Evolutionary conservation across 1,140 invertebrate species (phyloP), one percentile per base, ranked within the genome.

Genomic region (Sitophilus oryzae): DNA sequence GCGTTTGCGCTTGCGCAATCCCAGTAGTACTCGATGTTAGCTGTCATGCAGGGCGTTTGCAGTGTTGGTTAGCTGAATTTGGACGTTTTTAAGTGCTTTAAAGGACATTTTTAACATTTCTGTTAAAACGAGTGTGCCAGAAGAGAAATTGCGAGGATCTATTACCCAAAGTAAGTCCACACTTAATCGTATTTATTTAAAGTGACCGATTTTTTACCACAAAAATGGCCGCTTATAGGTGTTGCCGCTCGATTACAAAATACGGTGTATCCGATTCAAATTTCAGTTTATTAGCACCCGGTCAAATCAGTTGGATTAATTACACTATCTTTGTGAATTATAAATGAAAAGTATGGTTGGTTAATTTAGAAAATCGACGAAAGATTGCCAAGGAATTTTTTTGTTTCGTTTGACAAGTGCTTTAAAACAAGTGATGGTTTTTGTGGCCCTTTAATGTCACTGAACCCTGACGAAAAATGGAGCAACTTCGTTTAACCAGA

Each of bases 1-100:
- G 61, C 59, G 59, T 51, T 37, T 44, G 61, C 59, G 59, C 52
- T 37, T 44, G 59, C 61, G 52, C 22, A 10, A 23, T 51, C 16
- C n/a, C 18, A 45, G 49, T 46, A 52, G 55, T 61, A 58, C 49
- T 63, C 36, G 59, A 61, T 50, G 53, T 53, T 61, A 61, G 59
- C 59, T 58, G 62, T 63, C 62, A 63, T 63, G 62, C 56, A 63
- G 62, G 62, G 62, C 62, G 62, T 63, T 63, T 61, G 58, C 56
- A 57, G 57, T 54, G 45, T 56, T 58, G 56, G 46, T 58, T 54
- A 54, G 42, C 40, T 16, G 48, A 54, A 45, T 55, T 38, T 50
- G 37, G 38, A 43, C 40, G 44, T 41, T 52, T 57, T 56, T 55
- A 60, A 37, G 40, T 46, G 34, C 41, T 53, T 52, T 56, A 49